phyloP scores from a whole-genome alignment of 2,113 vertebrate genomes.

The Athene cunicularia region DNA sequence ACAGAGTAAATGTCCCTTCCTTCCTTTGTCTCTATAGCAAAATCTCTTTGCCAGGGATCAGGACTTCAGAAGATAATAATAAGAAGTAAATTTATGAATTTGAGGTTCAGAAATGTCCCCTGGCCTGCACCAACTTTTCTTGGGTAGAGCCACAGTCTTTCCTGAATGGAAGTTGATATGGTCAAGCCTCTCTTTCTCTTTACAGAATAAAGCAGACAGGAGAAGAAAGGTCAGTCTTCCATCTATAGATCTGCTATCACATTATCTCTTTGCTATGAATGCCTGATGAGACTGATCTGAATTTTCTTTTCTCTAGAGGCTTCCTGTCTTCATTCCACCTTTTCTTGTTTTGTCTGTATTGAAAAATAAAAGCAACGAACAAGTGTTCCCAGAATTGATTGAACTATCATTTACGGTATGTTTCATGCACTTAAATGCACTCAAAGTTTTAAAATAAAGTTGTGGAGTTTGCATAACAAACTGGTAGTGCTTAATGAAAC shows the following conservation, averaged over 20 bases:
- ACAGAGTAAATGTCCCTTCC: background rate
- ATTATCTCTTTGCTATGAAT: background rate
- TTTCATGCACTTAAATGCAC: background rate
- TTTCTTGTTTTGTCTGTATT: constrained; percentile 17
- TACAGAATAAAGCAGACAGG: background rate
- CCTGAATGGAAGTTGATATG: background rate
- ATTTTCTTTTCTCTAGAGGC: background rate
- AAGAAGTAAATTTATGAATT: background rate
- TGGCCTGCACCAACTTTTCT: background rate
- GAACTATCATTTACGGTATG: constrained; percentile 21
- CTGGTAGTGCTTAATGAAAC: background rate
- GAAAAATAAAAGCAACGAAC: constrained; percentile 26
- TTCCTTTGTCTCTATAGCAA: background rate
- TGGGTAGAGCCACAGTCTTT: background rate
- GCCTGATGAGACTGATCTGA: background rate
- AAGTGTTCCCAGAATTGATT: constrained; percentile 4
- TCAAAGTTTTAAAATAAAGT: background rate
- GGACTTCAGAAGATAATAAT: background rate
- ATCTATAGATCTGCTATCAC: background rate
- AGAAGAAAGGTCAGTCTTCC: background rate
- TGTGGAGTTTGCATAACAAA: background rate
- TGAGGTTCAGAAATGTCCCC: background rate
- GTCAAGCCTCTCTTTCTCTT: background rate
- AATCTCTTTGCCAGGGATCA: background rate
- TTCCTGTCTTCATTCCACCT: background rate